Evolutionary conservation across 2,888 invertebrate species (phyloP).

Genomic region (Caenorhabditis sinica): DNA sequence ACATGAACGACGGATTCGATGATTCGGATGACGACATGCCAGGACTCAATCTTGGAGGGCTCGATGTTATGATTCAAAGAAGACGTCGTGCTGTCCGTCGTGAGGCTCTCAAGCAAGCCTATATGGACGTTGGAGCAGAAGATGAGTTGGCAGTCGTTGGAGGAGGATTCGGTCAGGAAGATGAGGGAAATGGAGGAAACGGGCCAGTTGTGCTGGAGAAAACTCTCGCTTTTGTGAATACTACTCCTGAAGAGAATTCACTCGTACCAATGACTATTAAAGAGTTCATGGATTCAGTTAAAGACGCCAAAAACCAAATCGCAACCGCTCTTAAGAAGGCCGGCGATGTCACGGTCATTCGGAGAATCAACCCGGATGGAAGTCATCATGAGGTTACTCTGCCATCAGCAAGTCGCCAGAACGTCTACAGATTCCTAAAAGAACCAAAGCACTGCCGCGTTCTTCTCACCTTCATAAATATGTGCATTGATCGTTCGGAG

Average conservation of each 20-base stretch:
- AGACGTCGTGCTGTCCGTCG: conserved; percentile 34
- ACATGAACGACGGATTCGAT: conserved; percentile 20
- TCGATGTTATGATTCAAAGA: conserved; percentile 5
- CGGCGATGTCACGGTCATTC: too few relatives aligned
- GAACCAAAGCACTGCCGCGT: background rate
- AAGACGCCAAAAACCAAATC: background rate
- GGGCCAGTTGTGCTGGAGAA: background rate
- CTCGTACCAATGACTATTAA: background rate
- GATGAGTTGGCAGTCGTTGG: background rate
- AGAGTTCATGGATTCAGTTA: background rate
- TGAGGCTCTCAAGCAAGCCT: conserved; percentile 32
- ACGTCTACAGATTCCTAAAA: background rate
- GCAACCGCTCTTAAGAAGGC: background rate
- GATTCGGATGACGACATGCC: conserved; percentile 2
- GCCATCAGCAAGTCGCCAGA: background rate
- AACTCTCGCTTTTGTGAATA: background rate
- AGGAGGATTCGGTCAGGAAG: conserved; percentile 13
- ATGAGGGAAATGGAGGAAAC: background rate
- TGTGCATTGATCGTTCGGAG: conserved; percentile 16
- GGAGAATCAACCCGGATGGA: background rate
- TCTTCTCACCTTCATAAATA: conserved; percentile 11
- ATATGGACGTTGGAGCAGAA: background rate
- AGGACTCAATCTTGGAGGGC: conserved; percentile 17
- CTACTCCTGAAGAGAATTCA: background rate
- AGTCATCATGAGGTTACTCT: background rate